Evolutionary conservation across 2,888 invertebrate genomes (phyloP).

Genomic region (Pilophorus perplexus): DNA sequence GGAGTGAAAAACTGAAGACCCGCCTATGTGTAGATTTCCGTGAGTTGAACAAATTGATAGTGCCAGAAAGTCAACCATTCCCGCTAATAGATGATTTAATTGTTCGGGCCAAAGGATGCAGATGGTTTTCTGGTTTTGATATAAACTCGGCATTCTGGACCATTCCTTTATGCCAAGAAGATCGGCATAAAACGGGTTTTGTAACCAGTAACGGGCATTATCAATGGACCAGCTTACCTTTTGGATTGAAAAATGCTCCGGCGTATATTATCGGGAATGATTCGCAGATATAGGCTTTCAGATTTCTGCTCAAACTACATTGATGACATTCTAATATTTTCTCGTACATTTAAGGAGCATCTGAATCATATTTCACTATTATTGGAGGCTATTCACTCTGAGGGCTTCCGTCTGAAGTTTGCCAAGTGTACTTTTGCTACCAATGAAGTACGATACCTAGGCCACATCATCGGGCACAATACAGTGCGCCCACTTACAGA

Average conservation of each 20-base stretch:
- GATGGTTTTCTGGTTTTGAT: constrained; percentile 25
- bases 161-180: constrained; percentile 7
- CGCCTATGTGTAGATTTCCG: constrained; percentile 37
- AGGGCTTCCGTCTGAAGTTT: constrained; percentile 21
- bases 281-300: neutral
- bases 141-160: constrained; percentile 30
- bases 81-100: constrained; percentile 36
- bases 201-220: constrained; percentile 14
- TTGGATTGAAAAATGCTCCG: neutral
- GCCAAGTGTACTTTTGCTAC: constrained; percentile 16
- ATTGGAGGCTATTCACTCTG: neutral
- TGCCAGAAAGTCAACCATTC: constrained; percentile 35
- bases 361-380: neutral
- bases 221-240: constrained; percentile 1
- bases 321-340: neutral
- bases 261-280: neutral
- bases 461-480: constrained; percentile 4
- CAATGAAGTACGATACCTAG: constrained; percentile 6
- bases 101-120: constrained; percentile 10
- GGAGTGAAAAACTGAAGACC: constrained; percentile 4
- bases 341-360: neutral
- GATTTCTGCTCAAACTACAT: neutral
- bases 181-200: constrained; percentile 14
- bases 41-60: constrained; percentile 35
- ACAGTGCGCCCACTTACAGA: constrained; percentile 9